Conservation (phyloP, 1,140 invertebrate species). For the Heliconius eleuchia region DNA sequence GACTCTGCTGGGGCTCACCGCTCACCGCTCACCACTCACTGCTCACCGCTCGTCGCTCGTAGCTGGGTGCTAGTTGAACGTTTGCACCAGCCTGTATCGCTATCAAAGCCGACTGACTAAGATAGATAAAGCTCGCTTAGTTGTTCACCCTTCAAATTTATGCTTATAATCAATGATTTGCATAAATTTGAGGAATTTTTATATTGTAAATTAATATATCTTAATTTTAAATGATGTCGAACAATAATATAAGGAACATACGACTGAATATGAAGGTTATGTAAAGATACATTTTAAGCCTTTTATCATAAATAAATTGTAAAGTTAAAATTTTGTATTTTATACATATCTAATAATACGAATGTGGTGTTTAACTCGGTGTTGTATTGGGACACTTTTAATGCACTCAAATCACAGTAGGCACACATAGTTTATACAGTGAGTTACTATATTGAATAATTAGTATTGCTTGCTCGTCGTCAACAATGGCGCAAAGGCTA, state of each 20-base stretch:
- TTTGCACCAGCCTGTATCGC: not conserved
- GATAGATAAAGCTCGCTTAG: not conserved
- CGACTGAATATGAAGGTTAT: too few relatives aligned
- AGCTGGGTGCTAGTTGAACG: not conserved
- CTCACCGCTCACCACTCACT: too few relatives aligned
- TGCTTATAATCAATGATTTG: not conserved
- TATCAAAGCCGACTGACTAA: not conserved
- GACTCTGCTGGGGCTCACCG: not conserved
- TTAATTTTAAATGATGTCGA: too few relatives aligned
- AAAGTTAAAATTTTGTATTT: too few relatives aligned
- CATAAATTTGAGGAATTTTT: too few relatives aligned
- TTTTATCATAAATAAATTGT: too few relatives aligned
- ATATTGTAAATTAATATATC: too few relatives aligned
- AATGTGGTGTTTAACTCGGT: too few relatives aligned
- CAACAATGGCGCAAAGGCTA: conserved; percentile 2
- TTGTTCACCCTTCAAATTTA: not conserved
- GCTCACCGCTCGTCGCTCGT: not conserved
- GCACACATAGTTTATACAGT: not conserved
- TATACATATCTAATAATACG: too few relatives aligned
- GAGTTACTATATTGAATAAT: not conserved
- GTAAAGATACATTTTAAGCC: too few relatives aligned
- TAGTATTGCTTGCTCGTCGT: not conserved
- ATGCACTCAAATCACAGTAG: not conserved
- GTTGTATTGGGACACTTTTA: too few relatives aligned
- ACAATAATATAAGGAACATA: too few relatives aligned